Base-by-base conservation (phyloP, 1,140 invertebrate species). In the Chymomyza costata region DNA sequence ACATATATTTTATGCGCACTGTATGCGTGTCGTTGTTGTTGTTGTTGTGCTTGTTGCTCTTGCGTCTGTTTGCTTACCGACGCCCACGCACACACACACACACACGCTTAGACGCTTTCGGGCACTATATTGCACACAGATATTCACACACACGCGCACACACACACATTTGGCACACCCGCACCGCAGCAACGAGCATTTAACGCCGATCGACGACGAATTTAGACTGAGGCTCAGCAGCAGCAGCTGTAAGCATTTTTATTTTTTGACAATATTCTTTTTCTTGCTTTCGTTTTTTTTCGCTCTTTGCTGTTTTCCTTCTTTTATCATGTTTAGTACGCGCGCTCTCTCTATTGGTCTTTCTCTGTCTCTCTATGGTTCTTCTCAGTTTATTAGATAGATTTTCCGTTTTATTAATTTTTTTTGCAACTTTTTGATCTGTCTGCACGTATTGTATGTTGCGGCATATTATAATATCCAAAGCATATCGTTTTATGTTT, bases 261-360 rank as follows among this genome's bases (percentile, higher is more conserved):
- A 46, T 78, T 66, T 78, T 66, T 70, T 70, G 50, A 70, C 71
- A 76, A 78, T 45, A 19, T 59, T 64, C 66, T 66, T 78, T 66
- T 78, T 78, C 71, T 58, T 66, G 70, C n/a, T 78, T 71, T 44
- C 63, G 62, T 54, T 54, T 52, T 65, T 76, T 73, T 66, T 76
- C 71, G n/a, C 66, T 80, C 80, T 28, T 78, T 76, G 73, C 71
- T 76, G 62, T 76, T 76, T 76, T 70, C 70, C n/a, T n/a, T 71
- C 62, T 78, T 62, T 65, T 59, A 54, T 78, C 71, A 78, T 78
- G 51, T 21, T 56, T 56, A 56, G 50, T 54, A 50, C 48, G 11
- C 50, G 51, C 51, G 48, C n/a, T n/a, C n/a, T n/a, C n/a, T n/a
- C n/a, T n/a, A n/a, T n/a, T n/a, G n/a, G n/a, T n/a, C n/a, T n/a